Evolutionary conservation across 2,888 invertebrate genomes (phyloP).

Genomic region (Epinotia nisella): DNA sequence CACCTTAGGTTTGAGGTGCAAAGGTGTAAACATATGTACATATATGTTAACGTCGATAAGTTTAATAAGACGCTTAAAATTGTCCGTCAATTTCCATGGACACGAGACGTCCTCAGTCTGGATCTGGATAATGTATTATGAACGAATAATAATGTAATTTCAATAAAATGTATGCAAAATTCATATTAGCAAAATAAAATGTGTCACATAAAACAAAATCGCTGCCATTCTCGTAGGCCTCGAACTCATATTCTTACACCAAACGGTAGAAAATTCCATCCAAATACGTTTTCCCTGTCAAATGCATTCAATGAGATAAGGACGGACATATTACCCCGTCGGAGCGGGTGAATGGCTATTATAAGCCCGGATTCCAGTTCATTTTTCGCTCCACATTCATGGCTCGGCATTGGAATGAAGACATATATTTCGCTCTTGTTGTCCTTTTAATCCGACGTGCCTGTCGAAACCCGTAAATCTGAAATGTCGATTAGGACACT

Average conservation of each 20-base stretch:
- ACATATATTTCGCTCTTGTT: slow-evolving; percentile 56
- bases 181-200: neutral
- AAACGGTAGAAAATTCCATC: slow-evolving; percentile 5
- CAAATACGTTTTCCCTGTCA: slow-evolving; percentile 30
- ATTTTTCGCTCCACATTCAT: slow-evolving; percentile 55
- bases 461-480: slow-evolving; percentile 62
- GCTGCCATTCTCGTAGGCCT: slow-evolving; percentile 8
- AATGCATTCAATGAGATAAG: slow-evolving; percentile 50
- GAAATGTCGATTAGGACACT: slow-evolving; percentile 64
- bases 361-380: slow-evolving; percentile 53
- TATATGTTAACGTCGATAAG: too few species aligned
- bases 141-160: neutral
- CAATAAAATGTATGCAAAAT: neutral
- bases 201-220: neutral
- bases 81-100: neutral
- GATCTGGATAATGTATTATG: too few species aligned
- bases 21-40: too few species aligned
- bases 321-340: slow-evolving; percentile 47
- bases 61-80: too few species aligned
- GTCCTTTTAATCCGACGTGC: slow-evolving; percentile 62
- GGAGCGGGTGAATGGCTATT: slow-evolving; percentile 48
- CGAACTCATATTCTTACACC: neutral
- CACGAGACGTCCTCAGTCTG: neutral
- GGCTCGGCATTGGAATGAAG: slow-evolving; percentile 54
- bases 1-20: too few species aligned